Evolutionary conservation across 2,113 vertebrate species (phyloP).

Genomic region (Onychostoma macrolepis): DNA sequence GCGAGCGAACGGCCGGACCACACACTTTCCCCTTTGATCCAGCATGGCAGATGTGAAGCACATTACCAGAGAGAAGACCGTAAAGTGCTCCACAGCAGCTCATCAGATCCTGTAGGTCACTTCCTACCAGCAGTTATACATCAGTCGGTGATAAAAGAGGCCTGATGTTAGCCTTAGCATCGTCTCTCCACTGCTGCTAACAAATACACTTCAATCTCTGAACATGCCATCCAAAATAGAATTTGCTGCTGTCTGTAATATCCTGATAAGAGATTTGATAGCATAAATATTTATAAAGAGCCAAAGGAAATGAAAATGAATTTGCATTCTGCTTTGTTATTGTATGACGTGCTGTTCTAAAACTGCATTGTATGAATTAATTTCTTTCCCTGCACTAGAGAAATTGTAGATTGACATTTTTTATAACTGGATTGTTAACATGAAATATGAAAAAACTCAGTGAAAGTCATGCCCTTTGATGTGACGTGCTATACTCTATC

Average conservation of each 20-base stretch:
- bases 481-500: neutral
- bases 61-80: neutral
- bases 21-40: neutral
- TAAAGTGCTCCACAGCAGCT: neutral
- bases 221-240: neutral
- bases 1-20: neutral
- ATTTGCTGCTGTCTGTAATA: constrained; percentile 12
- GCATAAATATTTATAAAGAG: constrained; percentile 26
- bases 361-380: neutral
- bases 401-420: neutral
- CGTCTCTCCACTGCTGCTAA: neutral
- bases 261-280: constrained; percentile 26
- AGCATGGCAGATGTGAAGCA: constrained; percentile 16
- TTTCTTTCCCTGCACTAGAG: neutral
- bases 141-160: neutral
- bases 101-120: neutral
- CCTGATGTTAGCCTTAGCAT: constrained; percentile 10
- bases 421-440: neutral
- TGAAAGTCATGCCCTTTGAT: neutral
- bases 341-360: neutral
- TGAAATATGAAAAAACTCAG: neutral
- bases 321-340: constrained; percentile 28
- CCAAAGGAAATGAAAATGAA: constrained; percentile 14
- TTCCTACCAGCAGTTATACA: no score
- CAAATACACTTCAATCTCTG: neutral